These are phyloP conservation scores for Megathymus violae DNA, from an alignment of 1,140 invertebrate species.

Conservation along the genomic window DNA sequence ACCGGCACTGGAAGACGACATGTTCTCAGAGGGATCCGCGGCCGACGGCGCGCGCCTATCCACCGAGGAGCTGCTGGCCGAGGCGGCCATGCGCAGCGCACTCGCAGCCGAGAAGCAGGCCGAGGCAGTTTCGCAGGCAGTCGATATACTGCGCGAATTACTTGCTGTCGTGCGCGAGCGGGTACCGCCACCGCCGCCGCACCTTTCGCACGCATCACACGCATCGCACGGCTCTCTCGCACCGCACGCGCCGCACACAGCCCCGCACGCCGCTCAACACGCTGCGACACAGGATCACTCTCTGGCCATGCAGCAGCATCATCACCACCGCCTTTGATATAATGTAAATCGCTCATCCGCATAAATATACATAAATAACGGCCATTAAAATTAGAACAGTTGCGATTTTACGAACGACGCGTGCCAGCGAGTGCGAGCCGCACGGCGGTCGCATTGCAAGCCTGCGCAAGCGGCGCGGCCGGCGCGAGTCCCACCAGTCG, in stretches of 20 bases:
- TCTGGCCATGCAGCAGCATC: constrained; percentile 46
- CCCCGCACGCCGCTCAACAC: constrained; percentile 34
- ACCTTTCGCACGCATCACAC: constrained; percentile 20
- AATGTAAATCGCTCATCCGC: neutral
- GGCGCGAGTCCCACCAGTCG: constrained; percentile 84
- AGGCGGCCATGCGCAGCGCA: constrained; percentile 71
- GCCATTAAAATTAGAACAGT: no score
- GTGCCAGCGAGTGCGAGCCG: neutral
- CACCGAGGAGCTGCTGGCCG: constrained; percentile 72
- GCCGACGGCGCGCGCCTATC: constrained; percentile 45
- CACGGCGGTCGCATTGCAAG: constrained; percentile 6
- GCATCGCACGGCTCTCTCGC: constrained; percentile 8
- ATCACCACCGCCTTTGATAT: constrained; percentile 49
- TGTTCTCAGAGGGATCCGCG: constrained; percentile 60
- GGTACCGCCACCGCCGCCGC: constrained; percentile 26
- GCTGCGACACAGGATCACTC: constrained; percentile 44
- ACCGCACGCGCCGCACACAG: constrained; percentile 24
- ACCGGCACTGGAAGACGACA: constrained; percentile 60
- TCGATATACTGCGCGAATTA: constrained; percentile 65
- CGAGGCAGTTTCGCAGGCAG: constrained; percentile 68
- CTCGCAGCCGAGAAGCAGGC: constrained; percentile 75
- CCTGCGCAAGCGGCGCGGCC: constrained; percentile 7
- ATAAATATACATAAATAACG: no score
- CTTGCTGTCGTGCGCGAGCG: constrained; percentile 57
- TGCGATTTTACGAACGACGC: no score